These are phyloP conservation scores for Parauchenoglanis punctatus DNA, from an alignment of 2,797 vertebrate genomes.

Conservation along the genomic window DNA sequence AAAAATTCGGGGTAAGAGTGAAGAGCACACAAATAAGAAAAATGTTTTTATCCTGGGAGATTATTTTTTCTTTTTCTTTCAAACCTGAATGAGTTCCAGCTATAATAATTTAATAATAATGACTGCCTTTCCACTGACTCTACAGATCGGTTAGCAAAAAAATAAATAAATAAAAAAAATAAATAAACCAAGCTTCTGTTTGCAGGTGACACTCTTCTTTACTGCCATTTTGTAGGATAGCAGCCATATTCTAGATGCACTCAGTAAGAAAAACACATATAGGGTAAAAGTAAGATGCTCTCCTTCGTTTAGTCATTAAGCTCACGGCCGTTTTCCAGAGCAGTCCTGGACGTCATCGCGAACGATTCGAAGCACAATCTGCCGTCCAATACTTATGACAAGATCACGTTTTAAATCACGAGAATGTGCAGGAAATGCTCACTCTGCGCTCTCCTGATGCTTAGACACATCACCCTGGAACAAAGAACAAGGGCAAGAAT, in stretches of 20 bases:
- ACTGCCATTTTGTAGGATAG: conserved; percentile 83
- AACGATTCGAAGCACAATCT: conserved; percentile 33
- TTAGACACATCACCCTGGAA: background rate
- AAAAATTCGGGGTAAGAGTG: background rate
- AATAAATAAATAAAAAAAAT: background rate
- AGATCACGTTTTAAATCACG: background rate
- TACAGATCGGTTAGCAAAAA: conserved; percentile 37
- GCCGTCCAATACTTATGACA: background rate
- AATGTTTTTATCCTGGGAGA: background rate
- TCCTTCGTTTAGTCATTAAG: background rate
- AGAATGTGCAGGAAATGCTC: background rate
- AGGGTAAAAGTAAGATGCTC: conserved; percentile 53
- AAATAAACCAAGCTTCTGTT: conserved; percentile 47
- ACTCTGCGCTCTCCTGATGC: background rate
- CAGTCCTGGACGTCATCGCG: background rate
- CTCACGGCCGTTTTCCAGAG: background rate
- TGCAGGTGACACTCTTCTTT: conserved; percentile 59
- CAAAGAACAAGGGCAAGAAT: background rate
- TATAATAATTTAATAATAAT: background rate
- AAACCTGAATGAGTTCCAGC: background rate
- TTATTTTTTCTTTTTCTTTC: background rate
- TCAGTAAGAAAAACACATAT: conserved; percentile 56
- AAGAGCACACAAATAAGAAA: conserved; percentile 21
- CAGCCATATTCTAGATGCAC: conserved; percentile 76
- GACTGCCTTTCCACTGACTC: conserved; percentile 16